These are phyloP conservation scores for Spinus olivaceus DNA, from an alignment of 2,797 vertebrate species.

Conservation along the genomic window DNA sequence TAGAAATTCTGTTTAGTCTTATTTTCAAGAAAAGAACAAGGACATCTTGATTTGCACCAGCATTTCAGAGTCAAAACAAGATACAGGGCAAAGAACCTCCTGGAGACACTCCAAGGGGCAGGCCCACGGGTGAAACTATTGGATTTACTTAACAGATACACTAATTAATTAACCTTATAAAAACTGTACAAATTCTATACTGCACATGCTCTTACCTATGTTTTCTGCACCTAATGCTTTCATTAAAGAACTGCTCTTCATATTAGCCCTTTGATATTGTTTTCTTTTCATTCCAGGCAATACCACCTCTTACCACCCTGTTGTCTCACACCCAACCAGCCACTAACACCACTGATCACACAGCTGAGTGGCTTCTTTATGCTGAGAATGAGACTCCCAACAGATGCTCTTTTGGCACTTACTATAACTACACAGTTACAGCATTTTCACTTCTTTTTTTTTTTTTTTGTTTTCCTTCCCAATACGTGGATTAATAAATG, in stretches of 20 bases:
- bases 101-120: not conserved
- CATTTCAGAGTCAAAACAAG: not conserved
- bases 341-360: rapidly evolving
- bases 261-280: not conserved
- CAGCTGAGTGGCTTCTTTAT: rapidly evolving
- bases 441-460: not conserved
- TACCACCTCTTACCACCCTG: not conserved
- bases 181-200: not conserved
- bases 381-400: not conserved
- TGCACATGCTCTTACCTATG: rapidly evolving
- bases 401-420: not conserved
- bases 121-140: not conserved
- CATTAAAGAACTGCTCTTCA: not conserved
- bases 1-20: not conserved
- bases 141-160: not conserved
- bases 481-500: not conserved
- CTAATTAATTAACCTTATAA: not conserved
- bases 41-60: not conserved
- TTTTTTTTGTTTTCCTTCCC: not conserved
- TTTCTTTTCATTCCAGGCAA: not conserved
- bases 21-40: not conserved
- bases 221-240: not conserved
- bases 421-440: not conserved
- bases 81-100: not conserved
- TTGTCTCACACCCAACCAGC: rapidly evolving